Percentiles rank a stretch among this genome's conserved stretches.
Conservation (phyloP, 1,140 invertebrate species). For the Xylocopa sonorina region DNA sequence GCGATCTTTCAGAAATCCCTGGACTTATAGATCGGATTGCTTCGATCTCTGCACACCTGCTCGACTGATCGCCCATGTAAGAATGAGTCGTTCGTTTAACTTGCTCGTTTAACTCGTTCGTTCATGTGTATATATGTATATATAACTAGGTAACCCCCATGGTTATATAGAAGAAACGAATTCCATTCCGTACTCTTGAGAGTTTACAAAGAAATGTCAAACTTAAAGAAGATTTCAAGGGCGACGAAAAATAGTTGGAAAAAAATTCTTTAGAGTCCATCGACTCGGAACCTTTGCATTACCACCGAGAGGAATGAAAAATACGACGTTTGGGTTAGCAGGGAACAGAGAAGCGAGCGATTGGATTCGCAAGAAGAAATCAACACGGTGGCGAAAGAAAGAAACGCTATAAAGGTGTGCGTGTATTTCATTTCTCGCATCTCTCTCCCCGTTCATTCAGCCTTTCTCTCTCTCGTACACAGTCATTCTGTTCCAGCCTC, state of each 20-base stretch:
- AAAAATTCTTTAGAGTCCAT: not conserved
- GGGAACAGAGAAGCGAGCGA: not conserved
- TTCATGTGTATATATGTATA: too few species aligned
- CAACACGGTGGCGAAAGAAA: conserved; percentile 28
- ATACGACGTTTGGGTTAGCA: not conserved
- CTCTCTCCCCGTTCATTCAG: not conserved
- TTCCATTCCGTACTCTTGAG: too few species aligned
- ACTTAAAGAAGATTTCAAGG: too few species aligned
- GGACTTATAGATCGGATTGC: conserved; percentile 11
- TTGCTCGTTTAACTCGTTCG: too few species aligned
- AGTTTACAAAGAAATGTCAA: too few species aligned
- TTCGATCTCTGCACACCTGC: conserved; percentile 4
- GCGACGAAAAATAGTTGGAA: not conserved
- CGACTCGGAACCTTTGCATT: not conserved
- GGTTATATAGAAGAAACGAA: too few species aligned
- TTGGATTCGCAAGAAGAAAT: conserved; percentile 43
- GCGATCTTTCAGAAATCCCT: not conserved
- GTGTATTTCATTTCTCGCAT: conserved; percentile 11
- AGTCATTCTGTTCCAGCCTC: conserved; percentile 1
- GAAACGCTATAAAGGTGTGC: conserved; percentile 20
- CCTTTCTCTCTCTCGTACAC: not conserved
- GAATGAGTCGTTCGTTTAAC: conserved; percentile 33
- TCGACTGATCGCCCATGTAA: conserved; percentile 41
- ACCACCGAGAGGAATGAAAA: not conserved
- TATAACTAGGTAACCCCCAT: not conserved